Evolutionary conservation across 1,140 invertebrate genomes (phyloP).

Genomic region (Sipha flava): DNA sequence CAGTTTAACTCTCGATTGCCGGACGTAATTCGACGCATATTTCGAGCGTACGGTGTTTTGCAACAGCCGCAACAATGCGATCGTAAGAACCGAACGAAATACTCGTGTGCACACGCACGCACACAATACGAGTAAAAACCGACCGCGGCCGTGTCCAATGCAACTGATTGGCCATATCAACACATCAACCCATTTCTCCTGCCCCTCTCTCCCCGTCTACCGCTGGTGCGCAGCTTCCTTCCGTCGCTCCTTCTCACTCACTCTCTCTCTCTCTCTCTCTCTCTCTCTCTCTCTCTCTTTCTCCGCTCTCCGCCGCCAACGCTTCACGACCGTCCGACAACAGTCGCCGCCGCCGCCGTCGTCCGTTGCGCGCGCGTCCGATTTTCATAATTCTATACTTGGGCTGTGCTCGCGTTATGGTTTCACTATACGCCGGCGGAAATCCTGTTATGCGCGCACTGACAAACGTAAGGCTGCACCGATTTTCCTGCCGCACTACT

Average conservation of each 20-base stretch:
- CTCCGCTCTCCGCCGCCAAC: too few relatives aligned
- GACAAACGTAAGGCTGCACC: too few relatives aligned
- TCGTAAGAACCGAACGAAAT: neutral
- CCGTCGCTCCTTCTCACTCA: neutral
- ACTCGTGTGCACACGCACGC: neutral
- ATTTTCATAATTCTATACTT: neutral
- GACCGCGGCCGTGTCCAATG: neutral
- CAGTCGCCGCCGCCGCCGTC: too few relatives aligned
- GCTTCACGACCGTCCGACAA: too few relatives aligned
- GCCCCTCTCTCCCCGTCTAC: neutral
- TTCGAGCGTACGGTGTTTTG: neutral
- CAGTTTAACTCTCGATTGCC: neutral
- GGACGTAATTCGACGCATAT: neutral
- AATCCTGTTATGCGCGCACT: too few relatives aligned
- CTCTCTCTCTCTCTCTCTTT: neutral
- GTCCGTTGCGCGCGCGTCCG: conserved; percentile 12
- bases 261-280: neutral
- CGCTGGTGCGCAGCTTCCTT: too few relatives aligned
- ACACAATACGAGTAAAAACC: neutral
- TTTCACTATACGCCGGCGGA: too few relatives aligned
- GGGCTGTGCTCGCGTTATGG: too few relatives aligned
- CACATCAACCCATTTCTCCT: neutral
- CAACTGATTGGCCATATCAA: neutral
- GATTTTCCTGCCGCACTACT: too few relatives aligned
- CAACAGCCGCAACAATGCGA: neutral